Evolutionary conservation across 2,113 vertebrate species (phyloP), one percentile per base, ranked within the genome.

Genomic region (Leucosticte australis): DNA sequence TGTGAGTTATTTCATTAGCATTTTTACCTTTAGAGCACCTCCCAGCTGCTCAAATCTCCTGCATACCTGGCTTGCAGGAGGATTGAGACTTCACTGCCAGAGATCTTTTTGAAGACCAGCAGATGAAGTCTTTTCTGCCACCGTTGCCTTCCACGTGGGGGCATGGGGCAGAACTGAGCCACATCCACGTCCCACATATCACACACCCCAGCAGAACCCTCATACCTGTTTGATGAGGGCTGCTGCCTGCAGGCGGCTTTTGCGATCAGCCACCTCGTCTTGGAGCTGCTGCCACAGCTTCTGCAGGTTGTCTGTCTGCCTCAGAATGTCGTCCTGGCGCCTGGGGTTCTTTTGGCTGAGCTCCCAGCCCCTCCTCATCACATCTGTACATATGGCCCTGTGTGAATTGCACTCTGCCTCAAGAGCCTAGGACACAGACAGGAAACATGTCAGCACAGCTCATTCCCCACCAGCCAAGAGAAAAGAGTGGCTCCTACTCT

Each of bases 381-480:
- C 96, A 3, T 98, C 97, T 26, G 85, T 46, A 70, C 98, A 98
- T 73, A 98, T 15, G 3, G 96, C 81, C 93, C 98, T 98, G 95
- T 98, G 98, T 67, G 97, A 97, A 89, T 97, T 97, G 64, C 99
- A 97, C 87, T 99, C 98, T 0, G 89, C 97, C 95, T 99, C 99
- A 23, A 99, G 92, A 49, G 85, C 97, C 99, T 99, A 67, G 67
- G 19, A 60, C n/a, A 68, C 52, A 27, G 41, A 65, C 2, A 10
- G 46, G n/a, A 64, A 39, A 78, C 8, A 9, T 2, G 13, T 78
- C 35, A 91, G 53, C 41, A 30, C 23, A 75, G 57, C 26, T 79
- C 41, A 33, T 11, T 70, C 28, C 53, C 11, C 7, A 57, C 2
- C 33, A 81, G 39, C 27, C 52, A 8, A 55, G 27, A 55, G 31